Conservation (phyloP, 1,140 invertebrate species). For the Sesamia nonagrioides region DNA sequence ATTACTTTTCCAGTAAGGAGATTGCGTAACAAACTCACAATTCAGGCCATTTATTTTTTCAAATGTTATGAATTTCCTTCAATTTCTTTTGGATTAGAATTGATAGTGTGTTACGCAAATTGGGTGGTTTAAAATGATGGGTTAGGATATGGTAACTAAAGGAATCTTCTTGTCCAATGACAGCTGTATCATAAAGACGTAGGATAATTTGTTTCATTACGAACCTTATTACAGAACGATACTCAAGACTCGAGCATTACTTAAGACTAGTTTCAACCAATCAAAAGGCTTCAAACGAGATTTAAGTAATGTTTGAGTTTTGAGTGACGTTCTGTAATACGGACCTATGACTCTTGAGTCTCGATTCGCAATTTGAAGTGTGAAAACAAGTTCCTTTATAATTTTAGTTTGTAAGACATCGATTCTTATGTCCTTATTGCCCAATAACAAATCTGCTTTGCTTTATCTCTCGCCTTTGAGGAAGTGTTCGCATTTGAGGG, state of each 20-base stretch:
- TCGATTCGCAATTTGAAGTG: conserved; percentile 19
- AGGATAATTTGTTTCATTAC: background rate
- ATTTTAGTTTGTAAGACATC: conserved; percentile 35
- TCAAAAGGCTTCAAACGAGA: too few relatives aligned
- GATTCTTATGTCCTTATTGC: conserved; percentile 9
- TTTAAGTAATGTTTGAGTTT: too few relatives aligned
- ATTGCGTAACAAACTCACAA: background rate
- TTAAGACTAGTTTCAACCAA: too few relatives aligned
- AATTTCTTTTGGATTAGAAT: too few relatives aligned
- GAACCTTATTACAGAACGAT: too few relatives aligned
- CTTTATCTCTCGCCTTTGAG: background rate
- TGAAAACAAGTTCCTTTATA: conserved; percentile 39
- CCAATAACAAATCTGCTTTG: conserved; percentile 6
- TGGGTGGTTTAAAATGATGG: too few relatives aligned
- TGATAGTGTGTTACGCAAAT: too few relatives aligned
- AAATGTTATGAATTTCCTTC: too few relatives aligned
- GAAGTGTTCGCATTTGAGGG: conserved; percentile 27
- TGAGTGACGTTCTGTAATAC: too few relatives aligned
- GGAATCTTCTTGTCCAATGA: conserved; percentile 20
- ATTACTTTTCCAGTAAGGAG: background rate
- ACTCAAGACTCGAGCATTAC: too few relatives aligned
- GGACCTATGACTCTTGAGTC: conserved; percentile 7
- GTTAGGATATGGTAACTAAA: background rate
- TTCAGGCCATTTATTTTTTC: too few relatives aligned
- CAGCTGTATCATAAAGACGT: conserved; percentile 22